Evolutionary conservation across 2,113 vertebrate species (phyloP).

Genomic region (Indicator maculatus): DNA sequence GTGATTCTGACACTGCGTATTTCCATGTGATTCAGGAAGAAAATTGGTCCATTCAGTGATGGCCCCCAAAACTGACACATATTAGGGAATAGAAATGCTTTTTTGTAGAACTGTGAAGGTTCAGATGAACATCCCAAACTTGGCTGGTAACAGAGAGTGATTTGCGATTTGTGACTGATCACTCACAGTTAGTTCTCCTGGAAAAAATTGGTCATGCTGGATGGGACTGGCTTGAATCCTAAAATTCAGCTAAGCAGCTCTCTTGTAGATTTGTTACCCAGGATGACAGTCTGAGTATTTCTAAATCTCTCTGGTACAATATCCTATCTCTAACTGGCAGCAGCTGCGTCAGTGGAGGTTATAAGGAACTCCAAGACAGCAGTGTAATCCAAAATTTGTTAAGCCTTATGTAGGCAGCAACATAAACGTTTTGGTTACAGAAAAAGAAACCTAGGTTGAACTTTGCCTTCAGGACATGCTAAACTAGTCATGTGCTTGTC

Average conservation of each 20-base stretch:
- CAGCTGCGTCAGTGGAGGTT: neutral
- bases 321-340: neutral
- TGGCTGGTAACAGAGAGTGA: neutral
- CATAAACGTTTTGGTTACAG: neutral
- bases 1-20: neutral
- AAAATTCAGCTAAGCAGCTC: neutral
- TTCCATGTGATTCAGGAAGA: neutral
- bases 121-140: neutral
- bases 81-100: neutral
- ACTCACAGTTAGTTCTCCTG: neutral
- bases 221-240: neutral
- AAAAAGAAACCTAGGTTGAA: neutral
- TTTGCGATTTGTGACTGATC: neutral
- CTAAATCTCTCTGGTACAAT: neutral
- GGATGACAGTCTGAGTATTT: neutral
- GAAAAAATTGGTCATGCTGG: neutral
- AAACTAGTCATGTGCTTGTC: neutral
- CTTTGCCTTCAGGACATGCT: slow-evolving; percentile 2
- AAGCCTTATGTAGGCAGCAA: neutral
- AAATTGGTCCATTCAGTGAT: neutral
- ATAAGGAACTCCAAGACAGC: neutral
- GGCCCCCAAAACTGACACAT: neutral
- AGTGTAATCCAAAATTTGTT: neutral
- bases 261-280: neutral
- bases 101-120: neutral